A percentile compares a stretch with the other conserved stretches of the same genome.
Conservation (phyloP, 2,797 vertebrate genomes). For the Fistularia commersonii region DNA sequence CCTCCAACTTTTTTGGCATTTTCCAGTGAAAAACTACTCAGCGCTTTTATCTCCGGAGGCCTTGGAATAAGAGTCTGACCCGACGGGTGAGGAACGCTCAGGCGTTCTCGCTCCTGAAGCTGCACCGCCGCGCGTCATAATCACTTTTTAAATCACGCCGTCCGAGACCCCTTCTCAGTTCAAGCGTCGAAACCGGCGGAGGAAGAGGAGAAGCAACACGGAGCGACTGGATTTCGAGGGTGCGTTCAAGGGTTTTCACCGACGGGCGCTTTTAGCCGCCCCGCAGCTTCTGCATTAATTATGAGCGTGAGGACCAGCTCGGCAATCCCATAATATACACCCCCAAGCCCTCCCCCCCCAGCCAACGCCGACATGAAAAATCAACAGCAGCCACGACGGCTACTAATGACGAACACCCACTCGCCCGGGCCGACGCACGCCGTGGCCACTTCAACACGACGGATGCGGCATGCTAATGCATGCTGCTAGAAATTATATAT, state of each 20-base stretch:
- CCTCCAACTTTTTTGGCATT: no score
- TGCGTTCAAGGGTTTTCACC: constrained; percentile 28
- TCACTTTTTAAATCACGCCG: no score
- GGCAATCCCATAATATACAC: constrained; percentile 59
- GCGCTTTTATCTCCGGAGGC: no score
- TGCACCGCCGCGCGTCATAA: no score
- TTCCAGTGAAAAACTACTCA: no score
- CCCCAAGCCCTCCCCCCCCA: constrained; percentile 26
- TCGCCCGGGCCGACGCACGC: constrained; percentile 51
- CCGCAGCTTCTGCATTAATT: constrained; percentile 50
- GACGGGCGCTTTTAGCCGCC: constrained; percentile 31
- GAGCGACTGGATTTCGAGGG: constrained; percentile 12
- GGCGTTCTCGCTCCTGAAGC: no score
- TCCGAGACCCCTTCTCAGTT: no score
- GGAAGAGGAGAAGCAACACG: constrained; percentile 11
- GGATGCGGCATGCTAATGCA: constrained; percentile 45
- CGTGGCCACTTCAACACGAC: constrained; percentile 50
- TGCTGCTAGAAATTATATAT: no score
- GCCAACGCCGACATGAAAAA: constrained; percentile 44
- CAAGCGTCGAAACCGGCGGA: no score
- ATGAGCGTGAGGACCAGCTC: constrained; percentile 46
- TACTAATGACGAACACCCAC: constrained; percentile 70
- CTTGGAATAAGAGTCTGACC: no score
- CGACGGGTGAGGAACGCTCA: no score
- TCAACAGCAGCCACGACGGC: constrained; percentile 56